phyloP scores from a whole-genome alignment of 2,888 invertebrate species.

The Tenthredo scrophulariae region DNA sequence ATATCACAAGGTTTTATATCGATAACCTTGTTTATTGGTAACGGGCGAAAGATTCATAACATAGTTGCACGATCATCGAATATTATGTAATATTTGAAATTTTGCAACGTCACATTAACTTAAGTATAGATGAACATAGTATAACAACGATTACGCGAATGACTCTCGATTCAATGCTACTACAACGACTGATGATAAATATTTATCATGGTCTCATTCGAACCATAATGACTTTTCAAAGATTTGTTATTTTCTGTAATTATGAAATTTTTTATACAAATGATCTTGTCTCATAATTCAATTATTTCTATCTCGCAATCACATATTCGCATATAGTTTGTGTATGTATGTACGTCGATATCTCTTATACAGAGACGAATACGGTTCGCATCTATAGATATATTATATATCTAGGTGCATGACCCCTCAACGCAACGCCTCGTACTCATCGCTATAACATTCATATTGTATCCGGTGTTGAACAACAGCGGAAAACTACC shows the following conservation, averaged over 20 bases:
- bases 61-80: background rate
- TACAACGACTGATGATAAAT: background rate
- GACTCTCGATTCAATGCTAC: background rate
- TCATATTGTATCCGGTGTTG: background rate
- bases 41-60: background rate
- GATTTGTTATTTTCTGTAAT: background rate
- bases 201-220: background rate
- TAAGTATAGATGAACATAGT: background rate
- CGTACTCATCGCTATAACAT: conserved; percentile 20
- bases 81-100: background rate
- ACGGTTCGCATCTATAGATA: background rate
- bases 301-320: background rate
- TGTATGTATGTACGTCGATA: background rate
- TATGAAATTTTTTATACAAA: background rate
- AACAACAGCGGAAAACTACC: conserved; percentile 46
- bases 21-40: background rate
- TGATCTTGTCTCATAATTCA: background rate
- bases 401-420: conserved; percentile 39
- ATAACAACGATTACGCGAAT: background rate
- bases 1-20: background rate
- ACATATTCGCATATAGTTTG: background rate
- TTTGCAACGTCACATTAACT: background rate
- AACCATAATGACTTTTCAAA: background rate
- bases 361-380: background rate
- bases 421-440: conserved; percentile 25